Conservation (phyloP, 35 echinoderm and acorn worm species). For the Acanthaster planci region DNA sequence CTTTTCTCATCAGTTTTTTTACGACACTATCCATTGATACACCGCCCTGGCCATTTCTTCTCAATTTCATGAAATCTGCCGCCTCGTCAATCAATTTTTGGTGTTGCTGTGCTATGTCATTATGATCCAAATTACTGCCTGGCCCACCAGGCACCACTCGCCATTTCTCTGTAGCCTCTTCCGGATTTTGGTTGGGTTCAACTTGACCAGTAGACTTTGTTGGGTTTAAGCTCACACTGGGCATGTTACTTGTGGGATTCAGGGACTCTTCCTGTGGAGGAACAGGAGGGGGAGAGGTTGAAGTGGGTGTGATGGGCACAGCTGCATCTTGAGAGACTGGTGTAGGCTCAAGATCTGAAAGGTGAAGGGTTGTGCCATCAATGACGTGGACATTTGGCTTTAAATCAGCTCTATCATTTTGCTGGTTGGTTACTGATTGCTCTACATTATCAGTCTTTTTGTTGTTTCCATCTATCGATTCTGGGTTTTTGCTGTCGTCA, state of each 20-base stretch:
- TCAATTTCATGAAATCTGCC: neutral
- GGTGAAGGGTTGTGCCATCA: conserved; percentile 46
- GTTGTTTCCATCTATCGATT: neutral
- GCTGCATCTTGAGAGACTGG: conserved; percentile 14
- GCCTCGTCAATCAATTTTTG: neutral
- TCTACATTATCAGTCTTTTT: neutral
- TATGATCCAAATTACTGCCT: neutral
- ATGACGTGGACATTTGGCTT: conserved; percentile 26
- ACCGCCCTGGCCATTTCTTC: neutral
- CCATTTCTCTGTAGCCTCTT: neutral
- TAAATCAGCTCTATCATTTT: neutral
- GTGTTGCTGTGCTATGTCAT: neutral
- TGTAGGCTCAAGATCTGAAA: conserved; percentile 39
- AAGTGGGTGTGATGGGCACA: neutral
- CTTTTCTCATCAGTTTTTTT: neutral
- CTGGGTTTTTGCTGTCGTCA: neutral
- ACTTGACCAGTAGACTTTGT: neutral
- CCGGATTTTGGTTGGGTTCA: neutral
- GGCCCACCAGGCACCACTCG: neutral
- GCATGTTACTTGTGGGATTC: neutral
- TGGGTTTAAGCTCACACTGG: neutral
- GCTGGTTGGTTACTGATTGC: neutral
- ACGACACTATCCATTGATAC: neutral
- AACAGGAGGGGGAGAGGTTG: neutral
- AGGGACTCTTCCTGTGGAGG: too few relatives aligned